These are phyloP conservation scores for Plecotus auritus DNA, from an alignment of 2,113 vertebrate genomes.

Conservation along the genomic window DNA sequence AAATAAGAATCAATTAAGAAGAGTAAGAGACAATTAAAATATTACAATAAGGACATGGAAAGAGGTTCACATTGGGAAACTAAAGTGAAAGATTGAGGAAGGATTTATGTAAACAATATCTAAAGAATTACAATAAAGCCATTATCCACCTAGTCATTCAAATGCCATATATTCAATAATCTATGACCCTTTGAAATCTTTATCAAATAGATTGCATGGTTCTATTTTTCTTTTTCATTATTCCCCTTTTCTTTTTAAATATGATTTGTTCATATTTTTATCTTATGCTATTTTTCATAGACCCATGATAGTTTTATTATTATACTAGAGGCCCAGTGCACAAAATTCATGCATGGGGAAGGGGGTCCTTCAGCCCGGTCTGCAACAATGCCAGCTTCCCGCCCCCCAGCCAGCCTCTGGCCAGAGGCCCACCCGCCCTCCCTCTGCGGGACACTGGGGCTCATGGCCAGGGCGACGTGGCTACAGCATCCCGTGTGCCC, in stretches of 20 bases:
- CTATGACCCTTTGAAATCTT: not conserved
- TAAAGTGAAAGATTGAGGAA: not conserved
- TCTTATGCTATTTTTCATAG: not conserved
- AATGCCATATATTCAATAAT: not conserved
- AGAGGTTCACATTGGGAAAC: not conserved
- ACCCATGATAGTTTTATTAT: too few species aligned
- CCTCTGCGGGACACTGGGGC: too few species aligned
- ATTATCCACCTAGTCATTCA: not conserved
- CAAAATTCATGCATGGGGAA: too few species aligned
- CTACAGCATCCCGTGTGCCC: too few species aligned
- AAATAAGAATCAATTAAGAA: not conserved
- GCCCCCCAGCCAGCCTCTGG: too few species aligned
- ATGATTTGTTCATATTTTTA: not conserved
- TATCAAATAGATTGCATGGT: not conserved
- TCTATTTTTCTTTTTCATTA: not conserved
- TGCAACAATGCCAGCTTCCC: too few species aligned
- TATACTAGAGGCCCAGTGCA: too few species aligned
- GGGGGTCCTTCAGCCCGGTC: too few species aligned
- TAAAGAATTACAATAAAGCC: not conserved
- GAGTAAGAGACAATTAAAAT: not conserved
- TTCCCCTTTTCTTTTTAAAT: not conserved
- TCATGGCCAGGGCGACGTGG: too few species aligned
- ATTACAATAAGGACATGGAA: not conserved
- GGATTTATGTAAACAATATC: not conserved
- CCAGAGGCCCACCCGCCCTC: too few species aligned